Evolutionary conservation across 1,140 invertebrate genomes (phyloP), one percentile per base, ranked within the genome.

Genomic region (Eupeodes corollae): DNA sequence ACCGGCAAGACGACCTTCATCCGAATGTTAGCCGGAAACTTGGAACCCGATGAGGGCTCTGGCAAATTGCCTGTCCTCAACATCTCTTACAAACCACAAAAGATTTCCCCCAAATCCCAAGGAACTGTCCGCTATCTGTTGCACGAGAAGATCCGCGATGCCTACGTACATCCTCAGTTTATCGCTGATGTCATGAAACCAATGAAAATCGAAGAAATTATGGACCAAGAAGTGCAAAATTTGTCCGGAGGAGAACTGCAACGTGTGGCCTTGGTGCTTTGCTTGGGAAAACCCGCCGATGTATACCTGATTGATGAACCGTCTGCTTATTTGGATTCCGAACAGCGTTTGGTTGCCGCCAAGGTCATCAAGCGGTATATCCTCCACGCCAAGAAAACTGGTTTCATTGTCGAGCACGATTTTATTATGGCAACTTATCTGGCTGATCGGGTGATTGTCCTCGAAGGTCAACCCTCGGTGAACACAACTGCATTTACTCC

Each of bases 371-470:
- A 97, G 72, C 77, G 91, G 87, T 99, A 97, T 67, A 97, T 99
- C 70, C 75, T 99, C 34, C 96, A 99, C 64, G 91, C 96, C 0
- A 99, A 99, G 74, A 96, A 98, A 69, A 99, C 96, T 21, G 97
- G 94, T 26, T 99, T 99, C 71, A 86, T 99, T 26, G 97, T 99
- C 1, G 97, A 99, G 79, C 97, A 99, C 82, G 97, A 99, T 79
- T 99, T 99, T 63, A 99, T 99, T 46, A 99, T 99, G 97, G 94
- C 95, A 3, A 99, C 97, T 1, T 99, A 99, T 72, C 75, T 99
- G 35, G 94, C 97, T 13, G 97, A 99, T 73, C 78, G 96, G 44
- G 97, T 99, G 1, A 97, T 99, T 57, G 95, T 99, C 16, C 98
- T 99, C 70, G 95, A 98, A 67, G 97, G 97, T 34, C 70, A 68